phyloP scores from a whole-genome alignment of 2,888 invertebrate species.

The Crepidodera aurea region DNA sequence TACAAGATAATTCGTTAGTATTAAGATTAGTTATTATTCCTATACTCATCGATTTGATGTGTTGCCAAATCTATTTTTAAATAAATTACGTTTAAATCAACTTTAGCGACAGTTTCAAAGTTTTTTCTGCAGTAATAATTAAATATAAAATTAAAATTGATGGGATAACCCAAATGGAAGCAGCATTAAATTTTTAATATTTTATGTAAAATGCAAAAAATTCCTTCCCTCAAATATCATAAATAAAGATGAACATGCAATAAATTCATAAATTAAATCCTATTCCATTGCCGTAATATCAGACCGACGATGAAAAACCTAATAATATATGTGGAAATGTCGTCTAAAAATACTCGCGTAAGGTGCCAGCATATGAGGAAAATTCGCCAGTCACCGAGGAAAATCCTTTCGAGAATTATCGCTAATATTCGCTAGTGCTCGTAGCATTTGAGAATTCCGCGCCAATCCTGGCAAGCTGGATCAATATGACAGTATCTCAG shows the following conservation, averaged over 20 bases:
- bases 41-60: too few relatives aligned
- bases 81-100: too few relatives aligned
- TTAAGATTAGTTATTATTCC: too few relatives aligned
- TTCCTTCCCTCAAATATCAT: background rate
- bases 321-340: background rate
- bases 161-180: too few relatives aligned
- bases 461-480: slow-evolving; percentile 57
- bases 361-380: slow-evolving; percentile 1
- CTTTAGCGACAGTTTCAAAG: too few relatives aligned
- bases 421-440: slow-evolving; percentile 39
- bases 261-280: background rate
- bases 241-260: background rate
- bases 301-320: background rate
- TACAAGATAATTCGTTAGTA: too few relatives aligned
- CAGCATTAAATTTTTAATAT: too few relatives aligned
- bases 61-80: too few relatives aligned
- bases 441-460: slow-evolving; percentile 55
- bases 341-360: slow-evolving; percentile 11
- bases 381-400: slow-evolving; percentile 8
- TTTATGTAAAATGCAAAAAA: too few relatives aligned
- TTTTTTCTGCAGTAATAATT: too few relatives aligned
- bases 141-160: too few relatives aligned
- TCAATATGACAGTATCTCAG: slow-evolving; percentile 57
- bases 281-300: background rate
- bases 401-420: slow-evolving; percentile 29